These are phyloP conservation scores for Spizella passerina DNA, from an alignment of 2,797 vertebrate genomes.

Conservation along the genomic window DNA sequence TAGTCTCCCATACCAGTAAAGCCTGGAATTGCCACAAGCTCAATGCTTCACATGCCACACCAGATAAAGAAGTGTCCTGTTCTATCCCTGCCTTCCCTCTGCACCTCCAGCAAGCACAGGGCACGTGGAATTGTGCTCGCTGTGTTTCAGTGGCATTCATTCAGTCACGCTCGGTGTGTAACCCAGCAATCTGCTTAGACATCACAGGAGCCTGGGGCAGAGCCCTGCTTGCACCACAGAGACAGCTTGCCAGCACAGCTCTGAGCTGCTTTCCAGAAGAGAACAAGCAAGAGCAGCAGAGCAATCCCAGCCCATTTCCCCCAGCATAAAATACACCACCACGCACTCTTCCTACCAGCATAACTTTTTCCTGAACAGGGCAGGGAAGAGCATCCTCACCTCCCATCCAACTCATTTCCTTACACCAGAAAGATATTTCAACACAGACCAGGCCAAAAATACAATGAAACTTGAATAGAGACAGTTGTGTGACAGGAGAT, in stretches of 20 bases:
- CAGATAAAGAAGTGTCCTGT: not conserved
- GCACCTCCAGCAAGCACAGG: not conserved
- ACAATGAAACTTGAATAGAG: not conserved
- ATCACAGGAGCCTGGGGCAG: not conserved
- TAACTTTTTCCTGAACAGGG: not conserved
- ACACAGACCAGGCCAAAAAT: not conserved
- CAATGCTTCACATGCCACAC: not conserved
- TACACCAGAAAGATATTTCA: not conserved
- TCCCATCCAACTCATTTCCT: not conserved
- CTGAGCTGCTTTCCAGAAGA: not conserved
- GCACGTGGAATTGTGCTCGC: not conserved
- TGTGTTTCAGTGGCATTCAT: not conserved
- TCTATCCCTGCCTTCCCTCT: not conserved
- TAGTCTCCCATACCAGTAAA: not conserved
- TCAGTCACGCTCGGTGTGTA: not conserved
- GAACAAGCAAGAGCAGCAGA: not conserved
- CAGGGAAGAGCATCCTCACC: not conserved
- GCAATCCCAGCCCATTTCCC: not conserved
- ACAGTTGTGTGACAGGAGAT: not conserved
- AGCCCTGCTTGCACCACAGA: not conserved
- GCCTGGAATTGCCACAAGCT: not conserved
- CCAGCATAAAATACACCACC: not conserved
- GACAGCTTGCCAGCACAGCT: not conserved
- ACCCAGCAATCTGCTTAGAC: constrained; percentile 19
- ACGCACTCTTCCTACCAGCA: not conserved